These are phyloP conservation scores for Creontiades dilutus DNA, from an alignment of 2,888 invertebrate genomes.

Conservation along the genomic window DNA sequence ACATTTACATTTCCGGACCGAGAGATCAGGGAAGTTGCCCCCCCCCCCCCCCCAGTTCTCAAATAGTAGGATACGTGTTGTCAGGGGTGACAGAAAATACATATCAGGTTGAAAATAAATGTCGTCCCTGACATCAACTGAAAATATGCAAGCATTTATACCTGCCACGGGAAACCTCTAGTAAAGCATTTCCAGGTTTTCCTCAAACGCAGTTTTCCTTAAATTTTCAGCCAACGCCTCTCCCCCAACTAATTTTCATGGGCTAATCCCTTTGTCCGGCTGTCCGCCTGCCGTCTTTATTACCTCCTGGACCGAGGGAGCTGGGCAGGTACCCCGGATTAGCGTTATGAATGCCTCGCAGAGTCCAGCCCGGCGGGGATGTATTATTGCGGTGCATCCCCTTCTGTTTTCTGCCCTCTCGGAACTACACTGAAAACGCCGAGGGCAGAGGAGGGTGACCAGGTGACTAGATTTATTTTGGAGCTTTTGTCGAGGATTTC, in stretches of 20 bases:
- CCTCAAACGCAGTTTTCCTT: not conserved
- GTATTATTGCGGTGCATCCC: slow-evolving; percentile 32
- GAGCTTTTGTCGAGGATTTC: slow-evolving; percentile 33
- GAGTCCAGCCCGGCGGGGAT: not conserved
- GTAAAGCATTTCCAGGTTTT: not conserved
- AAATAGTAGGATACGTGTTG: no score
- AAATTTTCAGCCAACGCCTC: not conserved
- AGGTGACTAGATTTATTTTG: slow-evolving; percentile 42
- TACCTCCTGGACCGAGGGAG: not conserved
- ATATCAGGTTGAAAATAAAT: no score
- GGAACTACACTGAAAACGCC: not conserved
- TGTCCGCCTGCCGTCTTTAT: slow-evolving; percentile 15
- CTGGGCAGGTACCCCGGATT: not conserved
- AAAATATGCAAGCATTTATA: no score
- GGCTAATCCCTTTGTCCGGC: slow-evolving; percentile 5
- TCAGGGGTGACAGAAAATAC: no score
- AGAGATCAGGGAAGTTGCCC: no score
- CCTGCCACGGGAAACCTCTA: no score
- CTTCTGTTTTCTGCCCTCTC: slow-evolving; percentile 20
- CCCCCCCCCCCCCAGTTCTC: no score
- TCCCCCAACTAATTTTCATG: slow-evolving; percentile 17
- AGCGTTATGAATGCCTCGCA: slow-evolving; percentile 27
- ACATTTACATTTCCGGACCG: no score
- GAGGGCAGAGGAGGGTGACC: not conserved
- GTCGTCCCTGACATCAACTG: no score